Evolutionary conservation across 2,797 vertebrate species (phyloP).

Genomic region (Fistularia commersonii): DNA sequence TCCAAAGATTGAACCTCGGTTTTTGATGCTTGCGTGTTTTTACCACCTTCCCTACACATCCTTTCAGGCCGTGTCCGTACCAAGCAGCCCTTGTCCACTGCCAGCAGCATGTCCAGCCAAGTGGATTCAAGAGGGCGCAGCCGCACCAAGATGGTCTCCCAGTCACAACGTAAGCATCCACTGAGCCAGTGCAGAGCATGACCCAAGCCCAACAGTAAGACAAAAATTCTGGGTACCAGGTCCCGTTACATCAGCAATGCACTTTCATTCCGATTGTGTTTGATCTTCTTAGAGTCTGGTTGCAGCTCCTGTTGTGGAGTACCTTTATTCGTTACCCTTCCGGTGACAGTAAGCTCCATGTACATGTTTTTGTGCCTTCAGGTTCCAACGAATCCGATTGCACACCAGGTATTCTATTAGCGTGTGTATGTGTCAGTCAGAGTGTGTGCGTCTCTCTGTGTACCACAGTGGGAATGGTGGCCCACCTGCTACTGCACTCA

Average conservation of each 20-base stretch:
- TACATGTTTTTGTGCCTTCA: slow-evolving; percentile 86
- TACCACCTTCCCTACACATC: neutral
- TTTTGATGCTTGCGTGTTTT: slow-evolving; percentile 3
- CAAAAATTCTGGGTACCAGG: slow-evolving; percentile 2
- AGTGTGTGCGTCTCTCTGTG: slow-evolving; percentile 44
- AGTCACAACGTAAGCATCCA: slow-evolving; percentile 92
- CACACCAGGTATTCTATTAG: slow-evolving; percentile 92
- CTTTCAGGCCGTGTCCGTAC: slow-evolving; percentile 84
- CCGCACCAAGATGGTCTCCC: slow-evolving; percentile 94
- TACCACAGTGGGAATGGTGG: slow-evolving; percentile 64
- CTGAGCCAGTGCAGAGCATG: neutral
- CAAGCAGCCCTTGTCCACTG: slow-evolving; percentile 82
- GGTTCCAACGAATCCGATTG: slow-evolving; percentile 98
- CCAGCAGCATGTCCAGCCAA: slow-evolving; percentile 77
- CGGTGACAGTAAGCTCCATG: slow-evolving; percentile 73
- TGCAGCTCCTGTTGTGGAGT: slow-evolving; percentile 46
- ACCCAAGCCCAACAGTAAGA: slow-evolving; percentile 8
- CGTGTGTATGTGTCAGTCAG: slow-evolving; percentile 52
- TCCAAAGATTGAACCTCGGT: neutral
- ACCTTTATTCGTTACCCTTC: slow-evolving; percentile 45
- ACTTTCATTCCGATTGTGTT: neutral
- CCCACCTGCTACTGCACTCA: slow-evolving; percentile 62
- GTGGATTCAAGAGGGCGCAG: slow-evolving; percentile 93
- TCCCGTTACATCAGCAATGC: slow-evolving; percentile 3
- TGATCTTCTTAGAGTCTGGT: slow-evolving; percentile 15